Conservation (phyloP, 1,140 invertebrate species). For the Penaeus chinensis region DNA sequence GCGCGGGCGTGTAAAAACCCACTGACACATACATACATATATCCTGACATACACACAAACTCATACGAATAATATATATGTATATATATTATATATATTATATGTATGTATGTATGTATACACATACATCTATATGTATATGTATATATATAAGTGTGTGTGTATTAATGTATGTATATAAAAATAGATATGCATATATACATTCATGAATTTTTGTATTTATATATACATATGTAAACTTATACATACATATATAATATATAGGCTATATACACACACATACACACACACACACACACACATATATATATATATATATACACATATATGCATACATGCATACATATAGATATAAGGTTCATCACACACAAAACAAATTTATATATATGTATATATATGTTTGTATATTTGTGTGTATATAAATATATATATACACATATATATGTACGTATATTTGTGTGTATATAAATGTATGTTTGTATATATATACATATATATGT, state of each 20-base stretch:
- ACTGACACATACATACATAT: too few species aligned
- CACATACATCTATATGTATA: background rate
- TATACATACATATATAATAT: conserved; percentile 8
- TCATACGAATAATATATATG: background rate
- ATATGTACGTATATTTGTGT: conserved; percentile 3
- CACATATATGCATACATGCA: background rate
- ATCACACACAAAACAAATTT: background rate
- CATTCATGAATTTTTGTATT: background rate
- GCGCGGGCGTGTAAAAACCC: too few species aligned
- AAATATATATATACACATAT: background rate
- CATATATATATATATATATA: conserved; percentile 24
- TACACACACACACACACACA: background rate
- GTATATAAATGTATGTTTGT: conserved; percentile 3
- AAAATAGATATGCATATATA: background rate
- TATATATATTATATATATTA: conserved; percentile 19
- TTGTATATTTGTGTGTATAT: conserved; percentile 1
- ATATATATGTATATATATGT: background rate
- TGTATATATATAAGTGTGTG: background rate
- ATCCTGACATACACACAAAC: too few species aligned
- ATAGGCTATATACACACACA: background rate
- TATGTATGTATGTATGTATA: background rate
- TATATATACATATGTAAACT: conserved; percentile 3
- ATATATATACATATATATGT: conserved; percentile 1
- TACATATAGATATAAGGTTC: background rate
- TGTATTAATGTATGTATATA: conserved; percentile 7